Conservation (phyloP, 2,113 vertebrate genomes). For the Erinaceus europaeus region DNA sequence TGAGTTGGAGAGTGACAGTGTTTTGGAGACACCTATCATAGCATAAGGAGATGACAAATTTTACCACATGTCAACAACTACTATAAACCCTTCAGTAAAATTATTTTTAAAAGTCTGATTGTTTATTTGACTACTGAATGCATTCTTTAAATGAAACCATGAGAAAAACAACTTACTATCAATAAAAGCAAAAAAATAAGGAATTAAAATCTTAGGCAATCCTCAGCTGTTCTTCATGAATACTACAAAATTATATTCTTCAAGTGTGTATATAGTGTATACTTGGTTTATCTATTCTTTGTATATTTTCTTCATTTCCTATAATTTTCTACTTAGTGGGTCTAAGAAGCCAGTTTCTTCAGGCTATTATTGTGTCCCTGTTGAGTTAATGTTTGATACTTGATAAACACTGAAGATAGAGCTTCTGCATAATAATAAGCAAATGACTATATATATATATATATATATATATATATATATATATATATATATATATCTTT, state of each 20-base stretch:
- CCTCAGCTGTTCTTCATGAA: background rate
- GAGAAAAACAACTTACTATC: too few species aligned
- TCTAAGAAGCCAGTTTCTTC: background rate
- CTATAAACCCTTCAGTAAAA: too few species aligned
- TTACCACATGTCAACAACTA: too few species aligned
- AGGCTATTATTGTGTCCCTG: background rate
- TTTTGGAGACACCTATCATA: too few species aligned
- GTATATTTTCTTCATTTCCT: constrained; percentile 3
- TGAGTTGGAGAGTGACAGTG: too few species aligned
- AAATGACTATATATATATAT: too few species aligned
- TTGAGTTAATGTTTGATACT: background rate
- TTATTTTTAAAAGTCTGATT: too few species aligned
- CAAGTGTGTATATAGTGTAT: background rate
- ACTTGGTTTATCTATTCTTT: background rate
- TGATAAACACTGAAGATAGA: background rate
- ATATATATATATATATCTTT: too few species aligned
- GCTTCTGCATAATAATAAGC: background rate
- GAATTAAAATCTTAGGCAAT: background rate
- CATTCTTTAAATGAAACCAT: background rate
- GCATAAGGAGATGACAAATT: too few species aligned
- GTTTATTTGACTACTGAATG: background rate
- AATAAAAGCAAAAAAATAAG: too few species aligned
- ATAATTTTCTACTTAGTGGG: background rate
- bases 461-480: too few species aligned
- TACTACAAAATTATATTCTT: background rate